A percentile compares a stretch with the other conserved stretches of the same genome.
Conservation (phyloP, 2,797 vertebrate genomes). For the Amniataba percoides region DNA sequence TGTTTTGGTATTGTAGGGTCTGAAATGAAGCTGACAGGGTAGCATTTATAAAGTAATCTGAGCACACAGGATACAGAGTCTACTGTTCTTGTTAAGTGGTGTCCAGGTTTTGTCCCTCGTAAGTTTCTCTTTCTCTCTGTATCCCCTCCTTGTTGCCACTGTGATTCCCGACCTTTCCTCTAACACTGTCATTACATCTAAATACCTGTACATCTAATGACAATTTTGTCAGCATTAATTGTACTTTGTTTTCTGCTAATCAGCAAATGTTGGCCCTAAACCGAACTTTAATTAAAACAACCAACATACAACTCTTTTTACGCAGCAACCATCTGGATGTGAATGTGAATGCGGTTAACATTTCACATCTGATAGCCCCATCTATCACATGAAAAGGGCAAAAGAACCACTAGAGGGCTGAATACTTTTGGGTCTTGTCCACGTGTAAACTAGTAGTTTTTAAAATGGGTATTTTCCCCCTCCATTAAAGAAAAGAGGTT, state of each 20-base stretch:
- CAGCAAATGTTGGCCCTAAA: not conserved
- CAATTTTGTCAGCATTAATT: not conserved
- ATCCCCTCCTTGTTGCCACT: not conserved
- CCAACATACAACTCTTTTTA: not conserved
- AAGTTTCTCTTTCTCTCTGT: conserved; percentile 38
- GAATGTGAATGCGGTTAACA: not conserved
- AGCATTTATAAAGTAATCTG: conserved; percentile 73
- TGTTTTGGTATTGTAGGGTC: conserved; percentile 68
- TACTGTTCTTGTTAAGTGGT: conserved; percentile 48
- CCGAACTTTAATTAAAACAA: not conserved
- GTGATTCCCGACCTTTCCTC: not conserved
- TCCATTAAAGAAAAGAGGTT: too few species aligned
- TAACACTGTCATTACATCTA: not conserved
- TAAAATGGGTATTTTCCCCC: too few species aligned
- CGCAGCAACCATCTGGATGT: not conserved
- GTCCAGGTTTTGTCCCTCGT: conserved; percentile 45
- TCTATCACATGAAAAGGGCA: not conserved
- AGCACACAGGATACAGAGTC: conserved; percentile 58
- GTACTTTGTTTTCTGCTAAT: not conserved
- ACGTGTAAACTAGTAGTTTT: too few species aligned
- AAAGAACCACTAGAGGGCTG: not conserved
- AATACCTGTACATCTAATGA: not conserved
- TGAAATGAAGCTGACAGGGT: conserved; percentile 70
- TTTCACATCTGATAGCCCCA: not conserved
- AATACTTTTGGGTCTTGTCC: too few species aligned